Evolutionary conservation across 1,140 invertebrate genomes (phyloP).

Genomic region (Cotesia typhae): DNA sequence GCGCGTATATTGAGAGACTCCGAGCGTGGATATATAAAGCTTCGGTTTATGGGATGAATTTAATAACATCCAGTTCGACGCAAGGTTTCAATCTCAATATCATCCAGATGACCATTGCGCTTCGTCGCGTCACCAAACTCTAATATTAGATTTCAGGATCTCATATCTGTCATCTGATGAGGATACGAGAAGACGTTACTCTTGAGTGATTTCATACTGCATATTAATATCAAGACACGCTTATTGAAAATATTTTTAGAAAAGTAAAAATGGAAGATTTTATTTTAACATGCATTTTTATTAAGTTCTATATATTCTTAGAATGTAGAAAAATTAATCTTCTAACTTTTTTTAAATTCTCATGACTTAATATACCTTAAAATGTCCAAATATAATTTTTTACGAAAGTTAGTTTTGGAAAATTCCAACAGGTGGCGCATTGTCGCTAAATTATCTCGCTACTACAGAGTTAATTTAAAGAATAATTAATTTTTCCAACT

Average conservation of each 20-base stretch:
- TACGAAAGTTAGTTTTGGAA: too few species aligned
- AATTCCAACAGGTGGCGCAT: too few species aligned
- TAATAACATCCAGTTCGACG: conserved; percentile 64
- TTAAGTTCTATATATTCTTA: too few species aligned
- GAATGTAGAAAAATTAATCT: too few species aligned
- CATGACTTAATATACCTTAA: too few species aligned
- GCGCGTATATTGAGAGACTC: too few species aligned
- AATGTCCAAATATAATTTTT: too few species aligned
- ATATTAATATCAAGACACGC: neutral
- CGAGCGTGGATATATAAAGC: conserved; percentile 40
- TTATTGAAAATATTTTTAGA: neutral
- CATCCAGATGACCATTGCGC: conserved; percentile 61
- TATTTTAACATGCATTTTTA: neutral
- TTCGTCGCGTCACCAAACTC: conserved; percentile 63
- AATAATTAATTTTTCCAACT: too few species aligned
- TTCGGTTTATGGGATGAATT: conserved; percentile 53
- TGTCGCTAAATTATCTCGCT: too few species aligned
- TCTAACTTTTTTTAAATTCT: too few species aligned
- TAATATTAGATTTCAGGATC: conserved; percentile 61
- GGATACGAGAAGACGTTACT: conserved; percentile 14
- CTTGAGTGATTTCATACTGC: too few species aligned
- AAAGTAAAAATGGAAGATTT: neutral
- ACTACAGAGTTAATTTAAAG: too few species aligned
- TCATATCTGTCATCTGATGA: conserved; percentile 53
- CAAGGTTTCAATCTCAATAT: conserved; percentile 66